phyloP scores from a whole-genome alignment of 2,113 vertebrate genomes.

The Odontesthes bonariensis region DNA sequence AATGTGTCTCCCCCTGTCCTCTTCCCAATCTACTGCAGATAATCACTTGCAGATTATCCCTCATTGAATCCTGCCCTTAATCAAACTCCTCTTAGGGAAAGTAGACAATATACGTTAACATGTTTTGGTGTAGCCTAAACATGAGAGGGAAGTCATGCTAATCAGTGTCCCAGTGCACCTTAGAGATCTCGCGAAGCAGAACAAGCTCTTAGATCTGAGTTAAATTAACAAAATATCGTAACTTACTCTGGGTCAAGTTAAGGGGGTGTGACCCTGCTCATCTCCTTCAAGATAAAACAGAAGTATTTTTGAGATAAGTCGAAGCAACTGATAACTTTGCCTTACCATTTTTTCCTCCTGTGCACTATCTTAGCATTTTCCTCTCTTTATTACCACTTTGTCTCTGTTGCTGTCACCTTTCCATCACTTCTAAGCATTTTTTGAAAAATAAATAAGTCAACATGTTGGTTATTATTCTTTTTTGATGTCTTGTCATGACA shows the following conservation, averaged over 20 bases:
- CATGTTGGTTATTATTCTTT: constrained; percentile 1
- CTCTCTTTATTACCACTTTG: not conserved
- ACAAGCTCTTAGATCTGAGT: constrained; percentile 25
- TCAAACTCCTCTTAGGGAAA: constrained; percentile 69
- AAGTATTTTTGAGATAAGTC: constrained; percentile 4
- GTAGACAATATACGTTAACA: constrained; percentile 49
- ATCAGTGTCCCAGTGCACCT: constrained; percentile 20
- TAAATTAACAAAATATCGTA: constrained; percentile 30
- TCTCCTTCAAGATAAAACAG: constrained; percentile 19
- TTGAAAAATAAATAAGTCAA: not conserved
- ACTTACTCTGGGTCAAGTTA: constrained; percentile 20
- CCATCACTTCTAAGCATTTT: not conserved
- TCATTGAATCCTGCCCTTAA: constrained; percentile 61
- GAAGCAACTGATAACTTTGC: not conserved
- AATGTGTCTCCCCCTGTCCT: constrained; percentile 41
- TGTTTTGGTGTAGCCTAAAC: constrained; percentile 51
- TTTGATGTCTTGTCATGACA: constrained; percentile 4
- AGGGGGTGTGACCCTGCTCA: constrained; percentile 22
- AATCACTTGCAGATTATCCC: constrained; percentile 76
- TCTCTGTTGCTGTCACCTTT: not conserved
- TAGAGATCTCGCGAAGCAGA: constrained; percentile 16
- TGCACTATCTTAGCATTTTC: not conserved
- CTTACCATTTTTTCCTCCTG: not conserved
- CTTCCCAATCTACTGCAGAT: constrained; percentile 53
- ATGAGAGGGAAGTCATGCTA: constrained; percentile 26